These are phyloP conservation scores for Edolisoma coerulescens DNA, from an alignment of 2,113 vertebrate genomes.

Conservation along the genomic window DNA sequence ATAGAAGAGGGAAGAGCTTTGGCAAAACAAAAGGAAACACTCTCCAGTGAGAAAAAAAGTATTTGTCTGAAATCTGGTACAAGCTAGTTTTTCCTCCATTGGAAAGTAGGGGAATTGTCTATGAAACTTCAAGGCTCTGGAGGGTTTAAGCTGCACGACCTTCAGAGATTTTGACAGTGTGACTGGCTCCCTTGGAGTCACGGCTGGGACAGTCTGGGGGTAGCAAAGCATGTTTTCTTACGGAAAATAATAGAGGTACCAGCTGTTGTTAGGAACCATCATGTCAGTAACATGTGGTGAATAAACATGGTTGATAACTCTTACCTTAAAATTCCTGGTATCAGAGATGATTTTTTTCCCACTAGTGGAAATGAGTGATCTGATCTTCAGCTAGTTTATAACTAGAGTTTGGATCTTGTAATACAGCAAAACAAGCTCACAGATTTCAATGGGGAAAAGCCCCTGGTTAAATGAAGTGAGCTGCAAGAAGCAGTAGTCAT, in stretches of 20 bases:
- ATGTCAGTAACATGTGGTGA: neutral
- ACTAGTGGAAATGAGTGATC: neutral
- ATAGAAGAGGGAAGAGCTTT: neutral
- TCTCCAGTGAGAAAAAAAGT: neutral
- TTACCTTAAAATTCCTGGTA: neutral
- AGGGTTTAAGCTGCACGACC: neutral
- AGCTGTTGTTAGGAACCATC: neutral
- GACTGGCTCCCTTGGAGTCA: neutral
- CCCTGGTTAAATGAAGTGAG: conserved; percentile 31
- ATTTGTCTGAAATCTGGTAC: neutral
- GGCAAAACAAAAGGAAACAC: neutral
- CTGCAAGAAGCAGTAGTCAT: conserved; percentile 27
- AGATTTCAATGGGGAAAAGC: conserved; percentile 7
- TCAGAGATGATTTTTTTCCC: neutral
- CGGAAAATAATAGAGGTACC: neutral
- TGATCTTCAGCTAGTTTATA: neutral
- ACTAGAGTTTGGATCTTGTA: neutral
- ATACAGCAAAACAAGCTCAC: neutral
- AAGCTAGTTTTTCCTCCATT: neutral
- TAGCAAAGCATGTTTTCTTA: neutral
- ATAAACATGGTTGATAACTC: neutral
- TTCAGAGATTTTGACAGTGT: neutral
- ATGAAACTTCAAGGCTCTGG: neutral
- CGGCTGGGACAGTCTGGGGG: neutral
- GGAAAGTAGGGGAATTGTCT: neutral